Base-by-base conservation (phyloP, 2,797 vertebrate genomes). In the Galaxias olidus region DNA sequence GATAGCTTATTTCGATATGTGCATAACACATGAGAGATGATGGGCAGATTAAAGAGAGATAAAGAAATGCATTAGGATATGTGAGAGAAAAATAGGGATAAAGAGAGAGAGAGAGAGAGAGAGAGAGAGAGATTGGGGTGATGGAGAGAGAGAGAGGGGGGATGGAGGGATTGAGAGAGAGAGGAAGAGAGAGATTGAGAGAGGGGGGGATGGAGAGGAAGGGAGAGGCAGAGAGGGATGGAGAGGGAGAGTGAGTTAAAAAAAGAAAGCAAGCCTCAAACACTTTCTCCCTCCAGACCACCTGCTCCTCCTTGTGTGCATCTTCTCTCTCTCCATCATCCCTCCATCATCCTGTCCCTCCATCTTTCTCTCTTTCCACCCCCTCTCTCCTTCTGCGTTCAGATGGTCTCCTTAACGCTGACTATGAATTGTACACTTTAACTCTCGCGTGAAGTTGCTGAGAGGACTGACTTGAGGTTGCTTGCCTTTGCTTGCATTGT, bases 371-470 rank as follows among this genome's bases (percentile, higher is more conserved):
- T 51, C n/a, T 9, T n/a, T 54, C 50, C 18, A 41, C 17, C 40
- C 1, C 10, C 1, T 58, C 17, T 61, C 15, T 15, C 42, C 40
- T 62, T 62, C 17, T 60, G 43, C 67, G 61, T n/a, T 73, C 79
- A 73, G 58, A 76, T 67, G 74, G 63, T 43, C 59, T 67, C 65
- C 12, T 59, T 55, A 62, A 12, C 59, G 48, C 61, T 50, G 51
- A 71, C 51, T n/a, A 54, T 18, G 61, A 6, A 30, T 30, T 73
- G 44, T 30, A 53, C 69, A 56, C 59, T 40, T 68, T 59, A 66
- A 4, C 30, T 30, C 30, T 2, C 6, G 30, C 6, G 30, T 30
- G 30, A 30, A 30, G 30, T 30, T 30, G 30, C 2, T 3, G 30
- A 6, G 30, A 30, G 30, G 30, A 30, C 3, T 3, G 30, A 30